These are phyloP conservation scores for roundworm (Caenorhabditis elegans) DNA, from an alignment of 1,140 invertebrate species.

Conservation along the genomic window WBcel235 BX284603.4:7856001-7856500, in stretches of 20 bases:
- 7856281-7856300: conserved; percentile 51
- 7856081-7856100: conserved; percentile 50
- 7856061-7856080: conserved; percentile 45
- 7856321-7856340: conserved; percentile 49
- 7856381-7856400: background rate
- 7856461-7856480: conserved; percentile 56
- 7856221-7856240: conserved; percentile 50
- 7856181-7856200: conserved; percentile 47
- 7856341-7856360: conserved; percentile 40
- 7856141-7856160: conserved; percentile 52
- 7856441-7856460: conserved; percentile 33
- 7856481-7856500: conserved; percentile 61
- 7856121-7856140: conserved; percentile 56
- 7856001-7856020: conserved; percentile 54
- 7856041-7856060: conserved; percentile 54
- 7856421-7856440: conserved; percentile 56
- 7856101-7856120: conserved; percentile 42
- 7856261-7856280: conserved; percentile 54
- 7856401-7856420: conserved; percentile 47
- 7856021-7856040: conserved; percentile 53
- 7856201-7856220: conserved; percentile 54
- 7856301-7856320: conserved; percentile 48
- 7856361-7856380: conserved; percentile 39
- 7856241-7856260: conserved; percentile 49
- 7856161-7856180: conserved; percentile 49